Evolutionary conservation across 30 jellyfish, hydroid and myxozoan genomes (phyloP).

Genomic region (Catostylus mosaicus): DNA sequence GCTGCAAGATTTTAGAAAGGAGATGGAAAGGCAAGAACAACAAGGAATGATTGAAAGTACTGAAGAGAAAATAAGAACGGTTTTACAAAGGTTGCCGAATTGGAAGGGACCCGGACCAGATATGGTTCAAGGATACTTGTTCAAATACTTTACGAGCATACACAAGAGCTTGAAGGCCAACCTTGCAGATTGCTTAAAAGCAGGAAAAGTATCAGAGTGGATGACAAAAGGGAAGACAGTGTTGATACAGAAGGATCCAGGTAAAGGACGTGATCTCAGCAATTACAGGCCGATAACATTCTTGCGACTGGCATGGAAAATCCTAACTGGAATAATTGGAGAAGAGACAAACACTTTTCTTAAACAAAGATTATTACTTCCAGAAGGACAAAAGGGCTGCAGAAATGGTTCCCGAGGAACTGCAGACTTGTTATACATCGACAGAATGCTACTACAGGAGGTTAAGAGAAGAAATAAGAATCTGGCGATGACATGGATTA

Average conservation of each 20-base stretch:
- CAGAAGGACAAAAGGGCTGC: constrained; percentile 32
- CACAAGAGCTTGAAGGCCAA: constrained; percentile 6
- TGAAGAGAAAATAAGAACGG: constrained; percentile 1
- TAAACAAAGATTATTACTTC: background rate
- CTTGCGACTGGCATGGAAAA: background rate
- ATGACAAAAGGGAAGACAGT: constrained; percentile 57
- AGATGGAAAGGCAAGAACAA: constrained; percentile 30
- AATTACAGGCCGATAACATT: constrained; percentile 54
- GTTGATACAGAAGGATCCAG: constrained; percentile 34
- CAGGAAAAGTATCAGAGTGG: constrained; percentile 37
- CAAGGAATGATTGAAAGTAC: constrained; percentile 1
- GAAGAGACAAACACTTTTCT: constrained; percentile 20
- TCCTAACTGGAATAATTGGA: constrained; percentile 43
- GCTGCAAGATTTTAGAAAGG: constrained; percentile 29
- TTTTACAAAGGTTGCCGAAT: background rate
- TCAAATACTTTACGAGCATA: constrained; percentile 38
- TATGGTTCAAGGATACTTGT: constrained; percentile 19
- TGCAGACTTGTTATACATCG: constrained; percentile 10
- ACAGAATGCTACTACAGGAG: constrained; percentile 30
- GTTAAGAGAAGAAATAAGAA: constrained; percentile 7
- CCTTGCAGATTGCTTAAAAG: constrained; percentile 21
- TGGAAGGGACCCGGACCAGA: background rate
- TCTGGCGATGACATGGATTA: constrained; percentile 24
- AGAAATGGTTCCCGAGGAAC: constrained; percentile 34
- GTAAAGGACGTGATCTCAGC: constrained; percentile 36